Conservation (phyloP, 2,113 vertebrate genomes). For the Platysteira castanea region DNA sequence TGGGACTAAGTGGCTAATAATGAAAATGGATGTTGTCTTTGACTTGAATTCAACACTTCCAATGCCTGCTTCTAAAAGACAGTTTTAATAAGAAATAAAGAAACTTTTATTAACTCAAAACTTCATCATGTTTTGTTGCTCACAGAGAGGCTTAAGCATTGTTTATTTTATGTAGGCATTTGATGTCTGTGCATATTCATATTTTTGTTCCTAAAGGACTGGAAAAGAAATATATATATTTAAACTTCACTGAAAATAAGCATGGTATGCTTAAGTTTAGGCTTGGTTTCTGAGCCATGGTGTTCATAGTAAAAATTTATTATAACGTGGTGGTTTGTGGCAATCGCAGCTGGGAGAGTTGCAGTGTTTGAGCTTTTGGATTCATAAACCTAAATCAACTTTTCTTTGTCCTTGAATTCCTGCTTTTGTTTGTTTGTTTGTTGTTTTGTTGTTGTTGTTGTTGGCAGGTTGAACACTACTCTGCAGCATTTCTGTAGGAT, state of each 20-base stretch:
- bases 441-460: neutral
- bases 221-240: neutral
- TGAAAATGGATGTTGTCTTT: neutral
- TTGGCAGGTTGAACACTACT: neutral
- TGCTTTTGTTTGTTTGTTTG: neutral
- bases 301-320: neutral
- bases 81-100: neutral
- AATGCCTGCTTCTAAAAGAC: neutral
- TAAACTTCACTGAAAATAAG: neutral
- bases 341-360: neutral
- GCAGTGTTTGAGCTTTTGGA: neutral
- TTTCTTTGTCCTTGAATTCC: neutral
- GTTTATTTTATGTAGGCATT: neutral
- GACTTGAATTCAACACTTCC: neutral
- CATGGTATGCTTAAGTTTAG: neutral
- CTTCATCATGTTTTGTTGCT: neutral
- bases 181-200: neutral
- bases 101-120: neutral
- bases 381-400: constrained; percentile 29
- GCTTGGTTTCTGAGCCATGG: neutral
- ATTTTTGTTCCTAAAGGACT: neutral
- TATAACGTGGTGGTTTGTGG: neutral
- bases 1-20: neutral
- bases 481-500: neutral
- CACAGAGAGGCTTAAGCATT: neutral